These are phyloP conservation scores for Telmatherina bonti DNA, from an alignment of 2,797 vertebrate species.

Conservation along the genomic window DNA sequence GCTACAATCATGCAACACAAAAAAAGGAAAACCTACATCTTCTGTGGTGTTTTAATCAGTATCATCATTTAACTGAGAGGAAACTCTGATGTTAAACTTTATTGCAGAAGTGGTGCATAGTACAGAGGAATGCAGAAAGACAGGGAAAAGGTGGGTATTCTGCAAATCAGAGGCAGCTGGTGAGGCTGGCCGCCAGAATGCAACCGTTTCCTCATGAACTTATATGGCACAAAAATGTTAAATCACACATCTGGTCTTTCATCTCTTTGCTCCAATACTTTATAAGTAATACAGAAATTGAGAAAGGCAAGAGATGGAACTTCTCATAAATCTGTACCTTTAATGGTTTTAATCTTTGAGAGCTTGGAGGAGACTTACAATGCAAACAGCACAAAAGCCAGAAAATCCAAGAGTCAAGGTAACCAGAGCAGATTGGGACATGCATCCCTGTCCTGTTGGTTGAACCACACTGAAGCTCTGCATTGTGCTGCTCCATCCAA, in stretches of 20 bases:
- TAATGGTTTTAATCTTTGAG: no score
- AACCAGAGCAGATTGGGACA: not conserved
- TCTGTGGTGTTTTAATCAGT: not conserved
- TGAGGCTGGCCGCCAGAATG: conserved; percentile 9
- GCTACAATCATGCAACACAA: no score
- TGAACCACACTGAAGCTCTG: conserved; percentile 16
- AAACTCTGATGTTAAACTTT: not conserved
- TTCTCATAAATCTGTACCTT: no score
- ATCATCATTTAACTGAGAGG: not conserved
- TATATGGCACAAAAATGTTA: not conserved
- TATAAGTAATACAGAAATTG: not conserved
- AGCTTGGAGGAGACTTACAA: no score
- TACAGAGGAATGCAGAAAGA: conserved; percentile 4
- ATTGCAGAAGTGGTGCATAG: conserved; percentile 3
- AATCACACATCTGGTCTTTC: not conserved
- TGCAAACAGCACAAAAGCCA: not conserved
- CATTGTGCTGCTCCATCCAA: no score
- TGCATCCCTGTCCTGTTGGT: conserved; percentile 10
- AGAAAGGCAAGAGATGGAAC: not conserved
- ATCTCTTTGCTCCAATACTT: not conserved
- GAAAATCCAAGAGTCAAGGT: not conserved
- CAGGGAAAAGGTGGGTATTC: not conserved
- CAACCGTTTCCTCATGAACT: conserved; percentile 1
- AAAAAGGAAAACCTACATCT: not conserved
- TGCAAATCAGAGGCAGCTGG: conserved; percentile 41